A percentile compares a stretch with the other conserved stretches of the same genome.
These are phyloP conservation scores for Rhincodon typus DNA, from an alignment of 2,797 vertebrate genomes.

Conservation along the genomic window DNA sequence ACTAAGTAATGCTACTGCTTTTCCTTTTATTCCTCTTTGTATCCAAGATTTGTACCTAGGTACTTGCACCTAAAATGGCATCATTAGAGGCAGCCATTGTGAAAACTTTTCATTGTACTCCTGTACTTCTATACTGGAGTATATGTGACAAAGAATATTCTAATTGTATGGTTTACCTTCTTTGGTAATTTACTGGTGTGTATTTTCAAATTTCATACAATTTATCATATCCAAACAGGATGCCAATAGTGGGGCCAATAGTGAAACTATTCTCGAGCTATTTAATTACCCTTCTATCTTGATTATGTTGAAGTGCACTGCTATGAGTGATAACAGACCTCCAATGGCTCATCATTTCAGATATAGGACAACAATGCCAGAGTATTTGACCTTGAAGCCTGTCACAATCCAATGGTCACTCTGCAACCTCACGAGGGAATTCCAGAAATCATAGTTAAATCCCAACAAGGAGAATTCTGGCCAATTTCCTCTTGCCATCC, in stretches of 20 bases:
- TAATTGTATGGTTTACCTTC: neutral
- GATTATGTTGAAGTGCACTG: neutral
- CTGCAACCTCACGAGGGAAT: neutral
- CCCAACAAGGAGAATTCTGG: neutral
- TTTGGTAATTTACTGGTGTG: neutral
- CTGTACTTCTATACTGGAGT: no score
- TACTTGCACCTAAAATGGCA: no score
- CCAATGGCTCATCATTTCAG: neutral
- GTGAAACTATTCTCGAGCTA: neutral
- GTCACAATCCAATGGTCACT: neutral
- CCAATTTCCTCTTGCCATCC: neutral
- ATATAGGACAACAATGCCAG: no score
- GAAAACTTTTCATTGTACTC: no score
- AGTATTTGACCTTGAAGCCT: neutral
- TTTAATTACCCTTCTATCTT: neutral
- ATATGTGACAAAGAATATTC: no score
- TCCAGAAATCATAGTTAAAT: neutral
- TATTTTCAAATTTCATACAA: conserved; percentile 16
- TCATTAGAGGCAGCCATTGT: no score
- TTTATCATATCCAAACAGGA: neutral
- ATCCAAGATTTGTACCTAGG: no score
- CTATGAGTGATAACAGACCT: neutral
- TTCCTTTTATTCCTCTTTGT: no score
- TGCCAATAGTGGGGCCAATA: neutral
- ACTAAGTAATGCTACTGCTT: no score